Base-by-base conservation (phyloP, 2,888 invertebrate genomes). In the Dastarcus helophoroides region DNA sequence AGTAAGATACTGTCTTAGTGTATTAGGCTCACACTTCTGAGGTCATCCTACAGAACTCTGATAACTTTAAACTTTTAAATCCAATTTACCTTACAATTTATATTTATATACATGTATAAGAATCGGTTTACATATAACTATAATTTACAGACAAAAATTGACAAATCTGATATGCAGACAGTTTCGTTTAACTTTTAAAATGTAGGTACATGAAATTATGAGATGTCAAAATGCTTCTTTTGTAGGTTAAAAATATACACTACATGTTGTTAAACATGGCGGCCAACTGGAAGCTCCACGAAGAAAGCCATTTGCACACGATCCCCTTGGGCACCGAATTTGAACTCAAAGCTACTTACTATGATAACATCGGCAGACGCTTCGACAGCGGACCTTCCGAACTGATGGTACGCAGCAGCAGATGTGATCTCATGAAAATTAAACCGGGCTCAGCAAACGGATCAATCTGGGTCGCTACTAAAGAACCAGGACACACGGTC, bases 301-400 rank as follows among this genome's bases (percentile, higher is more conserved):
- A 49, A 3, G 46, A 48, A 17, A 44, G 39, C 22, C 47, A 43
- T n/a, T 26, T 51, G 12, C 38, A 43, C 15, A 38, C 40, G 5
- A 38, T 73, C 7, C 73, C 73, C 2, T 52, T 68, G 16, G 73
- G 73, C 2, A 56, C 64, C 7, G 62, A 63, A 14, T 58, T 72
- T 27, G 51, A 60, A 23, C 52, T 71, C 26, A 47, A 51, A 14
- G 60, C 69, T 3, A 60, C 58, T n/a, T 71, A 63, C 45, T 69
- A 69, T 45, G 72, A 73, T 48, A 64, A 67, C 40, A 55, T 66
- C 4, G 75, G 75, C 3, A 58, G 63, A 24, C 47, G 46, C 36
- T 73, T 74, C 48, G 59, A 66, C 34, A 64, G 69, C 3, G 66
- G 67, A 4, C 64, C 63, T 29, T 56, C 61, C 8, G 56, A 61